These are phyloP conservation scores for Seriola rivoliana DNA, from an alignment of 2,113 vertebrate species.

Conservation along the genomic window DNA sequence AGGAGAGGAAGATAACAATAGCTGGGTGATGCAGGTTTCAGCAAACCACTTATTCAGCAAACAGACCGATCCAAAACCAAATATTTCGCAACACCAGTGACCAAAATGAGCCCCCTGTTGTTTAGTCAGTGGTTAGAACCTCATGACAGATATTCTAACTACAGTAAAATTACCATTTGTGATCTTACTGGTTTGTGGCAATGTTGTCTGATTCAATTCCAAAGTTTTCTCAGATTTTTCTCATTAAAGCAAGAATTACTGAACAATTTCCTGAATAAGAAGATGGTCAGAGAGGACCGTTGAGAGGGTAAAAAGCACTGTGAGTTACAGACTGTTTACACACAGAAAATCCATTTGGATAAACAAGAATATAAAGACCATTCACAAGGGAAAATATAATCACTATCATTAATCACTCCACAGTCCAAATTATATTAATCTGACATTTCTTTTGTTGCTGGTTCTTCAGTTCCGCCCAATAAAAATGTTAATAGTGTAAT, in stretches of 20 bases:
- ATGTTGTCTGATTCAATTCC: constrained; percentile 2
- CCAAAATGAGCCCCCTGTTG: constrained; percentile 10
- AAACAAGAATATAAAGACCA: neutral
- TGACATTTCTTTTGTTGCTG: constrained; percentile 18
- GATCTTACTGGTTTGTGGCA: neutral
- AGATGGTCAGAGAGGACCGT: constrained; percentile 9
- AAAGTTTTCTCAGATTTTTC: constrained; percentile 17
- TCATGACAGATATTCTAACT: constrained; percentile 4
- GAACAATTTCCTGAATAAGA: neutral
- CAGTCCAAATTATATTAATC: neutral
- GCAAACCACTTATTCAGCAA: constrained; percentile 18
- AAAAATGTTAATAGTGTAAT: constrained; percentile 12
- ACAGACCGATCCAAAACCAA: constrained; percentile 18
- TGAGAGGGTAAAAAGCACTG: constrained; percentile 4
- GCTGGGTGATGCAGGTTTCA: constrained; percentile 13
- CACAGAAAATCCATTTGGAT: constrained; percentile 2
- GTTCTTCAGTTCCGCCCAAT: neutral
- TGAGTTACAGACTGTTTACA: constrained; percentile 7
- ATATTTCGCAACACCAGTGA: constrained; percentile 14
- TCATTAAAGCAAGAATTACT: constrained; percentile 3
- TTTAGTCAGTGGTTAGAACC: constrained; percentile 1
- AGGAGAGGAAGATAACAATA: constrained; percentile 35
- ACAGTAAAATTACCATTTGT: neutral
- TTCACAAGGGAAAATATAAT: neutral
- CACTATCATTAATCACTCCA: neutral